Percentiles rank a stretch among this genome's conserved stretches.
Evolutionary conservation across 2,113 vertebrate species (phyloP).

Genomic region (Eudorcas thomsonii): DNA sequence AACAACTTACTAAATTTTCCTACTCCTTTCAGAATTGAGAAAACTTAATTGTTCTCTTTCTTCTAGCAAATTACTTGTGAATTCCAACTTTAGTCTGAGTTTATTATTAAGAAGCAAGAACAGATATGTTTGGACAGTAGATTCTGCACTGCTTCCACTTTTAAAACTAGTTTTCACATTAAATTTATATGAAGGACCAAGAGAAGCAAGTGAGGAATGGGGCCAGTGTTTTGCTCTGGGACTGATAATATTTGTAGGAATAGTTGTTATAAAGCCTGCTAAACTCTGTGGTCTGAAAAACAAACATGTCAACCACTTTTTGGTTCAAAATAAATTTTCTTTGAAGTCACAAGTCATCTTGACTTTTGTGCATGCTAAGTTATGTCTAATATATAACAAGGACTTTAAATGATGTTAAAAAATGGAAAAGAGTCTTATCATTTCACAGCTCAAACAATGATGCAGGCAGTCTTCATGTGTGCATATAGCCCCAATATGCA

Average conservation of each 20-base stretch:
- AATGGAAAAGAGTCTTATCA: not conserved
- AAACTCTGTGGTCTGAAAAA: not conserved
- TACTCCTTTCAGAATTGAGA: not conserved
- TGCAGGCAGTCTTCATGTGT: not conserved
- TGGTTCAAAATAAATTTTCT: not conserved
- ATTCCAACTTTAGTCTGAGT: not conserved
- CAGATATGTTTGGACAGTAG: not conserved
- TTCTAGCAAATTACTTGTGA: not conserved
- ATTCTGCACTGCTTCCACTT: not conserved
- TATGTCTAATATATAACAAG: not conserved
- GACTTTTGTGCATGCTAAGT: not conserved
- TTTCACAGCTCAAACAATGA: not conserved
- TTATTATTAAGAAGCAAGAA: not conserved
- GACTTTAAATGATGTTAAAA: not conserved
- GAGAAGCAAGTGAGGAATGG: not conserved
- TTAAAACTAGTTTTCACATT: not conserved
- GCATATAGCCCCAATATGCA: not conserved
- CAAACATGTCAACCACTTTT: not conserved
- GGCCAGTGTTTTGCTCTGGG: not conserved
- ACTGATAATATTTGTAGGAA: not conserved
- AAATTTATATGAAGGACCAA: not conserved
- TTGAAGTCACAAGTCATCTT: not conserved
- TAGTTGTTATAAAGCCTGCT: not conserved
- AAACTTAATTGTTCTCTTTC: not conserved
- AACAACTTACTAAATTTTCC: not conserved